A percentile compares a stretch with the other conserved stretches of the same genome.
Conservation (phyloP, 2,888 invertebrate genomes). For the Brenthis ino region DNA sequence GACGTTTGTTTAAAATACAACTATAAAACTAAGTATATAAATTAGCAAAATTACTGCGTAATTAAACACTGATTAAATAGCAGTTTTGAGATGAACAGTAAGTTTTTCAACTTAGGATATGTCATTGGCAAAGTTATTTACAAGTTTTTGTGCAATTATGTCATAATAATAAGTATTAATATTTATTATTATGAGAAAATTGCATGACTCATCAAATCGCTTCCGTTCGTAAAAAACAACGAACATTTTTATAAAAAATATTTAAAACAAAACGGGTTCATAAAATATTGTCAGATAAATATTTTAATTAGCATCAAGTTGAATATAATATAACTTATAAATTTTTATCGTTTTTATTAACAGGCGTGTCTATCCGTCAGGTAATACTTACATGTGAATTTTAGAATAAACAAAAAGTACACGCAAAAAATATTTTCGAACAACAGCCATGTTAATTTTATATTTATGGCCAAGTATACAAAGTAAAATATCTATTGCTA, state of each 20-base stretch:
- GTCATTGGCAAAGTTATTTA: no score
- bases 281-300: slow-evolving; percentile 30
- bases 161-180: neutral
- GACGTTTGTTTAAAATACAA: no score
- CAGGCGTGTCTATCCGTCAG: slow-evolving; percentile 22
- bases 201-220: slow-evolving; percentile 16
- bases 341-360: slow-evolving; percentile 29
- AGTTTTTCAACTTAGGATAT: no score
- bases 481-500: no score
- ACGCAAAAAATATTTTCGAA: slow-evolving; percentile 18
- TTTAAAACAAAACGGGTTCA: slow-evolving; percentile 26
- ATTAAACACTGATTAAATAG: no score
- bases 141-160: no score
- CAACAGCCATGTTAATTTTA: slow-evolving; percentile 7
- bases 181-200: neutral
- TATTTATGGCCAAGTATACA: no score
- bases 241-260: slow-evolving; percentile 18
- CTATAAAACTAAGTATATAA: no score
- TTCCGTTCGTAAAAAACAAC: slow-evolving; percentile 23
- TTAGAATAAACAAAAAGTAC: slow-evolving; percentile 22
- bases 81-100: no score
- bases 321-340: slow-evolving; percentile 19
- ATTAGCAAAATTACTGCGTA: no score
- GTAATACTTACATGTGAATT: slow-evolving; percentile 20
- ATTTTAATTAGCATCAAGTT: slow-evolving; percentile 30